Evolutionary conservation across 2,797 vertebrate genomes (phyloP), one percentile per base, ranked within the genome.

Genomic region (Semaprochilodus insignis): DNA sequence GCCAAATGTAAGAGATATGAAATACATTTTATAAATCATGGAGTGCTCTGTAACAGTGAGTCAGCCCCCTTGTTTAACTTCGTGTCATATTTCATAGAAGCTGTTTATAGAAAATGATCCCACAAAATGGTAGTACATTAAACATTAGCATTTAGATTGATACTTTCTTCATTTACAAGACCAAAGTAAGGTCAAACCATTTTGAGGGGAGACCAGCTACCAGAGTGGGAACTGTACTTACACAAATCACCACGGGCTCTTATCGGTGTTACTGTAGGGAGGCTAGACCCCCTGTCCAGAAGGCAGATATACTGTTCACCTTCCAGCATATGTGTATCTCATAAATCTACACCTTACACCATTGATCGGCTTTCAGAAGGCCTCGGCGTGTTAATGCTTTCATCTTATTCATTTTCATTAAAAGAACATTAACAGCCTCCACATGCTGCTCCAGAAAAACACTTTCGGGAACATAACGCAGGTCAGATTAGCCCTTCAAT

Each of bases 301-400:
- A 48, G 79, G 65, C 70, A 85, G 73, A 74, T 40, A 48, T 55
- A 65, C 74, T 60, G 51, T 77, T 85, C 62, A 55, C 54, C 73
- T 70, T 36, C 63, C 31, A 81, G 76, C 66, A 77, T 66, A 73
- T 48, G 71, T 19, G 51, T n/a, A 60, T 70, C 76, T 57, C 69
- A 80, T 81, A 71, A 85, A 85, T 81, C 54, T 71, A 82, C 74
- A 71, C 75, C 80, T 70, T 73, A 4, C 55, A 74, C 40, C 80
- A 82, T 40, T 71, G 76, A 79, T 79, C 80, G 82, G 44, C 57
- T 70, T 81, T 78, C 77, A 84, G 55, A 86, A 69, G 59, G 48
- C 34, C 66, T 81, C 82, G 81, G 40, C 8, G 3, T 2, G 51
- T 23, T 81, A 81, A 85, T 81, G 86, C 54, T 90, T 86, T 90